Percentiles rank a stretch among this genome's conserved stretches.
Evolutionary conservation across 2,113 vertebrate species (phyloP).

Genomic region (Phoxinus phoxinus): DNA sequence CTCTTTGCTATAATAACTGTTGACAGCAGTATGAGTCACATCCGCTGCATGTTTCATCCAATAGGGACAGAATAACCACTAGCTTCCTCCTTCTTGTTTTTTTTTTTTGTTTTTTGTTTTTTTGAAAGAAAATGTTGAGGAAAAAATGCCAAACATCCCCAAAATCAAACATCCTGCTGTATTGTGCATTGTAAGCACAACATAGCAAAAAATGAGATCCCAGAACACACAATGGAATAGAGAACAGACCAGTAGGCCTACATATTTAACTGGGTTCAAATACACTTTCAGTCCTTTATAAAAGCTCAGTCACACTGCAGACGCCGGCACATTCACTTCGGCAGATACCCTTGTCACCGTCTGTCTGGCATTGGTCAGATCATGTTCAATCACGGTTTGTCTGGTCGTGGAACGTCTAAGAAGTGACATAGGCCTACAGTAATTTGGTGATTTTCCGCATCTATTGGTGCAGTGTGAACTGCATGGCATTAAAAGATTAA

Average conservation of each 20-base stretch:
- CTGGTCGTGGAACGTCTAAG: no score
- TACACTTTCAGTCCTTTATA: neutral
- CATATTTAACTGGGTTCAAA: neutral
- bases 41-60: neutral
- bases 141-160: neutral
- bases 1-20: neutral
- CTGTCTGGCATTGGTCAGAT: no score
- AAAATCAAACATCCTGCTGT: neutral
- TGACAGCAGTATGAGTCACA: neutral
- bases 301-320: no score
- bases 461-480: no score
- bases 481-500: no score
- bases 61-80: neutral
- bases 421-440: no score
- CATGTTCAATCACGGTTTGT: no score
- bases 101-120: conserved; percentile 5
- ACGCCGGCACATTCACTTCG: no score
- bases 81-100: neutral
- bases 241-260: neutral
- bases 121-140: neutral
- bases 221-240: neutral
- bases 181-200: neutral
- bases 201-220: neutral
- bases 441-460: no score
- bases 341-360: no score